Evolutionary conservation across 2,888 invertebrate genomes (phyloP).

Genomic region (Marasmarcha lunaedactyla): DNA sequence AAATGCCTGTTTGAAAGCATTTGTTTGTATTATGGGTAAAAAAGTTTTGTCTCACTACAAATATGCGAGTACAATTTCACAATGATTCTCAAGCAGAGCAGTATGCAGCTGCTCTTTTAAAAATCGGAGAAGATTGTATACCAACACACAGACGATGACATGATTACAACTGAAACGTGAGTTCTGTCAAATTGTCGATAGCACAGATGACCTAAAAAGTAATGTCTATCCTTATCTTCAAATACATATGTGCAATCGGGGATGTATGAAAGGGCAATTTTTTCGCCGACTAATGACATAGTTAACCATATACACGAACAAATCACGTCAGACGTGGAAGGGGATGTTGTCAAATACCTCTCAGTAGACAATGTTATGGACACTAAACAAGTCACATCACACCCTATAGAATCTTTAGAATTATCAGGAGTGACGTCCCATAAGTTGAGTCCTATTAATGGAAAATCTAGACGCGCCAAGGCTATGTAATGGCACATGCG

Average conservation of each 20-base stretch:
- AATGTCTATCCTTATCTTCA: constrained; percentile 14
- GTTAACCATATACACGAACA: constrained; percentile 11
- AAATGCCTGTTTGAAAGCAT: constrained; percentile 17
- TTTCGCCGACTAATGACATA: constrained; percentile 16
- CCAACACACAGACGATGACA: constrained; percentile 13
- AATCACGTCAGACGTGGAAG: constrained; percentile 13
- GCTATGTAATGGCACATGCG: too few species aligned
- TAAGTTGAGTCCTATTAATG: constrained; percentile 18
- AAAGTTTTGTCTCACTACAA: constrained; percentile 13
- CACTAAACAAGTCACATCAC: constrained; percentile 12
- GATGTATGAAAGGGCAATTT: constrained; percentile 20
- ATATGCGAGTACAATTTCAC: constrained; percentile 18
- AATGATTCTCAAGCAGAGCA: constrained; percentile 13
- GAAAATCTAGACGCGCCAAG: constrained; percentile 19
- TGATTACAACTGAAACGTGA: constrained; percentile 15
- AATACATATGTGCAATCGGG: constrained; percentile 14
- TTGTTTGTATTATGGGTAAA: constrained; percentile 14
- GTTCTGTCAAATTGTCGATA: constrained; percentile 14
- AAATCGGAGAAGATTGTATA: constrained; percentile 19
- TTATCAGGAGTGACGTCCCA: constrained; percentile 19
- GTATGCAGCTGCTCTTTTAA: constrained; percentile 17
- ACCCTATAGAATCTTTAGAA: constrained; percentile 16
- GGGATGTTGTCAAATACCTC: constrained; percentile 13
- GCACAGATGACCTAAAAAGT: constrained; percentile 13
- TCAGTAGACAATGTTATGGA: constrained; percentile 14